A percentile compares a stretch with the other conserved stretches of the same genome.
These are phyloP conservation scores for Sebastiscus albofasciatus DNA, from an alignment of 2,797 vertebrate genomes.

Conservation along the genomic window DNA sequence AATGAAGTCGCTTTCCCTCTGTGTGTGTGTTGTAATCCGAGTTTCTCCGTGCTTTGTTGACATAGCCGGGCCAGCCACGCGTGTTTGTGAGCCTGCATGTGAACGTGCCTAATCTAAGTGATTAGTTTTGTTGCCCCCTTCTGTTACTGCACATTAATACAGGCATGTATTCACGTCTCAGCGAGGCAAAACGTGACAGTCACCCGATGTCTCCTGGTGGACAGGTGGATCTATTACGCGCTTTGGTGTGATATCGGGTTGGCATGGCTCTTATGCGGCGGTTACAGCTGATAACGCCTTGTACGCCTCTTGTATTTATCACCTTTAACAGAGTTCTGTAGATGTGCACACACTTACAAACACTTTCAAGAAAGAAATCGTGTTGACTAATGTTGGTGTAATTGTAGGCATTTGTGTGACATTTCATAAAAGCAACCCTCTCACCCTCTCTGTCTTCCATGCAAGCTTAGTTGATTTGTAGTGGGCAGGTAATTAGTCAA, in stretches of 20 bases:
- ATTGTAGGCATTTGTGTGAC: constrained; percentile 26
- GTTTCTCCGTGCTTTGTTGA: background rate
- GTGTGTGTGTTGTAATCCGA: background rate
- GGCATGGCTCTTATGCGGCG: too few species aligned
- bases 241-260: too few species aligned
- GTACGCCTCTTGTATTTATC: too few species aligned
- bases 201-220: too few species aligned
- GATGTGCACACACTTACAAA: background rate
- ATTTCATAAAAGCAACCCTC: constrained; percentile 13
- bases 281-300: too few species aligned
- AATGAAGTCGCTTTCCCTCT: background rate
- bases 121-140: too few species aligned
- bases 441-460: constrained; percentile 31
- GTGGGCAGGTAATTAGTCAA: constrained; percentile 64
- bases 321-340: background rate
- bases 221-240: too few species aligned
- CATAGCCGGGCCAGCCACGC: too few species aligned
- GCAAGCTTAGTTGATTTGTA: constrained; percentile 51
- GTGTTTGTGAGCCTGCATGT: too few species aligned
- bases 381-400: constrained; percentile 24
- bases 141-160: too few species aligned
- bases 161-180: too few species aligned
- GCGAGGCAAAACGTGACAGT: too few species aligned
- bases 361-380: background rate
- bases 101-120: accelerated